phyloP scores from a whole-genome alignment of 2,888 invertebrate genomes.

The Nephrotoma guestfalica region DNA sequence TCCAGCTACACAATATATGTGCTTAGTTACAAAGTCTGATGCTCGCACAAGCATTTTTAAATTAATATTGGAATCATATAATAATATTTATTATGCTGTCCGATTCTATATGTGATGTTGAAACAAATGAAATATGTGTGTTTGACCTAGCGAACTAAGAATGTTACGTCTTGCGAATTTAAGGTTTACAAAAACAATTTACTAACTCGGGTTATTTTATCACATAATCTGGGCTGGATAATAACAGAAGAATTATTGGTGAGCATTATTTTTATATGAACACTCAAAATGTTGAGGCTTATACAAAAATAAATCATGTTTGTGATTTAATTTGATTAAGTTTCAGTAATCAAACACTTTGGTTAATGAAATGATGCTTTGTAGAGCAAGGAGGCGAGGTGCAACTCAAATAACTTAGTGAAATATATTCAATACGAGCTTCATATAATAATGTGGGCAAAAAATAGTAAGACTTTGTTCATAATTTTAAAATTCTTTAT shows the following conservation, averaged over 20 bases:
- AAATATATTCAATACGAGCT: too few species aligned
- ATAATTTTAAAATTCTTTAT: too few species aligned
- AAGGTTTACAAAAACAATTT: neutral
- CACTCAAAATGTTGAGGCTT: too few species aligned
- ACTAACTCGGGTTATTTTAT: neutral
- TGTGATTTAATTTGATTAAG: too few species aligned
- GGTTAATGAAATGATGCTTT: too few species aligned
- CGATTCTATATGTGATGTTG: neutral
- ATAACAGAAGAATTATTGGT: neutral
- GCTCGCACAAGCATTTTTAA: neutral
- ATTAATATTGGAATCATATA: neutral
- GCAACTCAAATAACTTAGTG: too few species aligned
- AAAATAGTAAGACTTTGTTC: too few species aligned
- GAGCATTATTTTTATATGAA: too few species aligned
- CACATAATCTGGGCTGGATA: neutral
- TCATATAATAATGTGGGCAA: too few species aligned
- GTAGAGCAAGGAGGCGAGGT: too few species aligned
- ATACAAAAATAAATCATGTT: too few species aligned
- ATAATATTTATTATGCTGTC: neutral
- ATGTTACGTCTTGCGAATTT: neutral
- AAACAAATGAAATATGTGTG: neutral
- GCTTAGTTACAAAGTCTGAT: neutral
- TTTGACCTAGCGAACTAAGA: neutral
- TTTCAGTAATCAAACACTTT: too few species aligned
- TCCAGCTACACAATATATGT: neutral